A percentile compares a stretch with the other conserved stretches of the same genome.
These are phyloP conservation scores for Cerastis leucographa DNA, from an alignment of 2,888 invertebrate species.

Conservation along the genomic window DNA sequence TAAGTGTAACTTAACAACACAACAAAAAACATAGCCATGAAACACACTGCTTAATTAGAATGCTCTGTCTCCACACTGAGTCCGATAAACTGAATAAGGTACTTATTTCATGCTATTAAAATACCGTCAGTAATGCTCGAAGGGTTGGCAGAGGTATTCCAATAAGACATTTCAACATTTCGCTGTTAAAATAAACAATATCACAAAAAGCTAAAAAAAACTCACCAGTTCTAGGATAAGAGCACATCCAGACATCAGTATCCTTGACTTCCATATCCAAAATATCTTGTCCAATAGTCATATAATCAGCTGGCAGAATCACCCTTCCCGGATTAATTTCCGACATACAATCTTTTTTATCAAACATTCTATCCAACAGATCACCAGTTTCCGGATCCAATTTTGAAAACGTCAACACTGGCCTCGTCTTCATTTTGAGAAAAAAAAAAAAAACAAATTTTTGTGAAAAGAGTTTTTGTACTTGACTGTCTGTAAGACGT, in stretches of 20 bases:
- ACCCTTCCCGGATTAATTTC: constrained; percentile 94
- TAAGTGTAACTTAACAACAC: background rate
- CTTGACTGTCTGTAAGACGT: constrained; percentile 50
- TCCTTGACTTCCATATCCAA: constrained; percentile 93
- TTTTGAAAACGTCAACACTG: constrained; percentile 89
- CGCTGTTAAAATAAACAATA: background rate
- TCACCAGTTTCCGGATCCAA: constrained; percentile 91
- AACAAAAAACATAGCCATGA: background rate
- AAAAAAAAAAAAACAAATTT: constrained; percentile 31
- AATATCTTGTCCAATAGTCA: constrained; percentile 93
- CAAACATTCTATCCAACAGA: constrained; percentile 92
- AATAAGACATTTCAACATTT: background rate
- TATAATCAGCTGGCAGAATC: constrained; percentile 93
- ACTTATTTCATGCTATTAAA: background rate
- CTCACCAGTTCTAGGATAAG: constrained; percentile 97
- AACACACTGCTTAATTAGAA: background rate
- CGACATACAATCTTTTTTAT: constrained; percentile 92
- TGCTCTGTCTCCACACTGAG: background rate
- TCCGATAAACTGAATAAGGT: background rate
- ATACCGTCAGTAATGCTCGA: background rate
- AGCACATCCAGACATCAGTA: constrained; percentile 96
- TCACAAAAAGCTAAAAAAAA: constrained; percentile 21
- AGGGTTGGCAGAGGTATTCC: background rate
- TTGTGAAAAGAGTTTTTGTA: constrained; percentile 29
- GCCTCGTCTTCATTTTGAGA: constrained; percentile 81